Percentiles rank a stretch among this genome's conserved stretches.
Conservation (phyloP, 2,113 vertebrate genomes). For the Xenotilapia flavipinnis region DNA sequence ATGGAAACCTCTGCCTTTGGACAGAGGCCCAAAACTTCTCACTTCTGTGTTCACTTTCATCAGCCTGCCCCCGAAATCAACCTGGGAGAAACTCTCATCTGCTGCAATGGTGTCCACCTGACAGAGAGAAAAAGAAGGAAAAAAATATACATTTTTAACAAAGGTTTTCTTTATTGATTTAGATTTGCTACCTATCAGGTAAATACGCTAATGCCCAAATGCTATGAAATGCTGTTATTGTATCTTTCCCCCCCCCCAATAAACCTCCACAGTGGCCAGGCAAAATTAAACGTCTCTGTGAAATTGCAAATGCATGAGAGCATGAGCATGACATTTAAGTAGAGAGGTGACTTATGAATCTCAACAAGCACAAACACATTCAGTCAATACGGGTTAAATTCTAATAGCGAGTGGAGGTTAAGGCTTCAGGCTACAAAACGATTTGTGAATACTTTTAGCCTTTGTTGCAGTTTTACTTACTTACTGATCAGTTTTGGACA, state of each 20-base stretch:
- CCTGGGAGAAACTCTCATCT: constrained; percentile 82
- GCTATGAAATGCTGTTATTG: not conserved
- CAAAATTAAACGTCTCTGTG: not conserved
- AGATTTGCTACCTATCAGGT: not conserved
- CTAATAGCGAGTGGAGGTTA: not conserved
- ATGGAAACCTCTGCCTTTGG: constrained; percentile 87
- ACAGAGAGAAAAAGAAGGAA: not conserved
- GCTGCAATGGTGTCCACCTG: constrained; percentile 81
- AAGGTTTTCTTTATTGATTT: not conserved
- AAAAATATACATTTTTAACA: not conserved
- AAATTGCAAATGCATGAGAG: not conserved
- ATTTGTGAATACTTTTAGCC: not conserved
- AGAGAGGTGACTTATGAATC: not conserved
- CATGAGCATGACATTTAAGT: not conserved
- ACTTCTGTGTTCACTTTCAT: constrained; percentile 99
- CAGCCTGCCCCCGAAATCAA: constrained; percentile 92
- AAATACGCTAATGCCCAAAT: not conserved
- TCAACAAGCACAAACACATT: not conserved
- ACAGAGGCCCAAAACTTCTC: constrained; percentile 90
- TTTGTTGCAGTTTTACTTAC: not conserved
- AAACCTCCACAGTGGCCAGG: not conserved
- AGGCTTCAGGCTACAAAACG: not conserved
- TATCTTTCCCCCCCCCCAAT: accelerated
- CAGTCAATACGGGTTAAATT: not conserved
- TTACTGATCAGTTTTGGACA: not conserved